Percentiles rank a stretch among this genome's conserved stretches.
These are phyloP conservation scores for Drosophila funebris DNA, from an alignment of 1,140 invertebrate species.

Conservation along the genomic window DNA sequence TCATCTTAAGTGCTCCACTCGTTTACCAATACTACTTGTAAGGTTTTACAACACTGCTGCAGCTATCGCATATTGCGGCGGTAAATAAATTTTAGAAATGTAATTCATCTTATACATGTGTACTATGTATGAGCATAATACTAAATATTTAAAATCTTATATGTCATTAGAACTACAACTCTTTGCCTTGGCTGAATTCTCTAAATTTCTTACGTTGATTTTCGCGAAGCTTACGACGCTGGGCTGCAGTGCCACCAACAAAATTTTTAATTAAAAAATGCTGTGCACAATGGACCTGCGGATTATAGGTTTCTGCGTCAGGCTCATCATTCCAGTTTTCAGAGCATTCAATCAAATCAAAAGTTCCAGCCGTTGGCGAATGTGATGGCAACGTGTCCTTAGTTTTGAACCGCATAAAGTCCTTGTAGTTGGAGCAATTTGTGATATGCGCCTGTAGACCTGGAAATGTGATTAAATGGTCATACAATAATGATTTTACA, in stretches of 20 bases:
- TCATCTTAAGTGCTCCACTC: background rate
- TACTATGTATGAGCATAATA: background rate
- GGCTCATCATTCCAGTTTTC: slow-evolving; percentile 17
- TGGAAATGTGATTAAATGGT: no score
- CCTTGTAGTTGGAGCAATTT: background rate
- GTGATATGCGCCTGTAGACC: background rate
- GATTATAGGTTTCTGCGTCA: background rate
- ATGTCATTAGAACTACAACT: background rate
- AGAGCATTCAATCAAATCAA: background rate
- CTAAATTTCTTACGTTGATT: background rate
- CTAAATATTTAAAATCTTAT: no score
- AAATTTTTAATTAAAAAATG: background rate
- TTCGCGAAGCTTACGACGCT: no score
- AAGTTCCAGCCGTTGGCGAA: background rate
- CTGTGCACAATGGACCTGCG: background rate
- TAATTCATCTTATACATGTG: background rate
- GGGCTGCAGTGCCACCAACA: background rate
- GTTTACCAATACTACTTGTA: background rate
- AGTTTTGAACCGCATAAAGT: background rate
- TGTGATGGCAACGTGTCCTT: background rate
- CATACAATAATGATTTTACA: no score
- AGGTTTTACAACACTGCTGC: background rate
- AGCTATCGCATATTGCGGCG: background rate
- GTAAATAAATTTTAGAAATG: background rate
- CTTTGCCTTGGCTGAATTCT: background rate